Base-by-base conservation (phyloP, 2,113 vertebrate species). In the Hydrochoerus hydrochaeris region DNA sequence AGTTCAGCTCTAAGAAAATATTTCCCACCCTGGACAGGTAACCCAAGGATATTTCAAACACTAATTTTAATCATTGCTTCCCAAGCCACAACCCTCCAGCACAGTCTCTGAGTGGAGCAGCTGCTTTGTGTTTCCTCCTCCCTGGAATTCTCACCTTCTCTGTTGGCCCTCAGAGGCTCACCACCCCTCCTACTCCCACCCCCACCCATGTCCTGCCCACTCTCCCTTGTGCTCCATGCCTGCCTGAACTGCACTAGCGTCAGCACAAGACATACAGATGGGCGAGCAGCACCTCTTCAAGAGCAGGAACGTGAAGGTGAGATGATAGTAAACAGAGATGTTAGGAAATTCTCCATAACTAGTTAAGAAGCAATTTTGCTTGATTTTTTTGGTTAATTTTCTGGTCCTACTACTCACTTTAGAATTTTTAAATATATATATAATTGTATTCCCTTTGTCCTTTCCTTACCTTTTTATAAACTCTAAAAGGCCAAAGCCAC, bases 301-400 rank as follows among this genome's bases (percentile, higher is more conserved):
- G 32, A 95, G 78, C 2, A 78, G 44, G 11, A 86, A 89, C 13
- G 35, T 38, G n/a, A 85, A 26, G 28, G 41, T 46, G 73, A 90
- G 16, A 49, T 71, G 24, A 86, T 63, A 62, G 63, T 62, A 80
- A 65, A 86, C 24, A 54, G 58, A 91, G 30, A 95, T 92, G 77
- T 88, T 65, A 85, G 77, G 52, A 95, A 84, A 93, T 57, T 94
- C 52, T 38, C 95, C 28, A 14, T 11, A 83, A 77, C n/a, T 67
- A 6, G 73, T 92, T 60, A 49, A 89, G n/a, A 88, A 73, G 13
- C 46, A 26, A 84, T 52, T 80, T 88, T 22, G 22, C 49, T 69
- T 11, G 60, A 41, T 88, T 67, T 95, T 95, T 52, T 63, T 91
- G 35, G 32, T 81, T 5, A 69, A 80, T 46, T 88, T 81, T 91